A percentile compares a stretch with the other conserved stretches of the same genome.
Conservation (phyloP, 2,113 vertebrate genomes). For the Nestor notabilis region DNA sequence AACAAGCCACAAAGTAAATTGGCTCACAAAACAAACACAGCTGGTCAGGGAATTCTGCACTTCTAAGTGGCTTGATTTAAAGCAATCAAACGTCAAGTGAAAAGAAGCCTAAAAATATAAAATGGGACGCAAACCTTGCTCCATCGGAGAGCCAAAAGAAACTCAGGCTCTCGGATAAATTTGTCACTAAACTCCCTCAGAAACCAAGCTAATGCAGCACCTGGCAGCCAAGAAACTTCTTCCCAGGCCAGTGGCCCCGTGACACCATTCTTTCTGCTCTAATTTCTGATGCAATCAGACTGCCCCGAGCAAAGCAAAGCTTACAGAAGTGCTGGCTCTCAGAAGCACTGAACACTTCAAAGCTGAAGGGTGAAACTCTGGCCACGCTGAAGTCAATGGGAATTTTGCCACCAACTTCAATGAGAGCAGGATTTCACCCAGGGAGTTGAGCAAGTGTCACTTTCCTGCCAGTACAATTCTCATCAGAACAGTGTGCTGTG, state of each 20-base stretch:
- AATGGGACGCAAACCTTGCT: neutral
- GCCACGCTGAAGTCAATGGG: neutral
- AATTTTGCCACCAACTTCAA: conserved; percentile 12
- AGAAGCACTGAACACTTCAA: conserved; percentile 33
- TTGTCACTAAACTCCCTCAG: neutral
- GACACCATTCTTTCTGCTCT: conserved; percentile 57
- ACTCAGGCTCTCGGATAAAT: neutral
- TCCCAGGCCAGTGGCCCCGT: conserved; percentile 16
- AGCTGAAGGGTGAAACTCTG: conserved; percentile 38
- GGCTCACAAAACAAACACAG: neutral
- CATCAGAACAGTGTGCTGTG: neutral
- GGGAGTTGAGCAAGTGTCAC: neutral
- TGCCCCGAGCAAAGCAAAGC: conserved; percentile 28
- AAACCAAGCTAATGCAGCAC: conserved; percentile 17
- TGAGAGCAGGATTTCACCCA: neutral
- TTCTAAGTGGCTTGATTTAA: neutral
- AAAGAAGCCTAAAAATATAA: neutral
- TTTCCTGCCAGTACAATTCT: neutral
- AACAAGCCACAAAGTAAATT: neutral
- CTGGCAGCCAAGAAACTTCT: conserved; percentile 36
- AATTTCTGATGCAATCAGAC: conserved; percentile 48
- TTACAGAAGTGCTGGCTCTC: conserved; percentile 21
- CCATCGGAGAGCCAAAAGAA: neutral
- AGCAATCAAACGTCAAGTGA: neutral
- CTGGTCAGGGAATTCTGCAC: neutral